Evolutionary conservation across 2,888 invertebrate genomes (phyloP).

Genomic region (Stenodera caucasica): DNA sequence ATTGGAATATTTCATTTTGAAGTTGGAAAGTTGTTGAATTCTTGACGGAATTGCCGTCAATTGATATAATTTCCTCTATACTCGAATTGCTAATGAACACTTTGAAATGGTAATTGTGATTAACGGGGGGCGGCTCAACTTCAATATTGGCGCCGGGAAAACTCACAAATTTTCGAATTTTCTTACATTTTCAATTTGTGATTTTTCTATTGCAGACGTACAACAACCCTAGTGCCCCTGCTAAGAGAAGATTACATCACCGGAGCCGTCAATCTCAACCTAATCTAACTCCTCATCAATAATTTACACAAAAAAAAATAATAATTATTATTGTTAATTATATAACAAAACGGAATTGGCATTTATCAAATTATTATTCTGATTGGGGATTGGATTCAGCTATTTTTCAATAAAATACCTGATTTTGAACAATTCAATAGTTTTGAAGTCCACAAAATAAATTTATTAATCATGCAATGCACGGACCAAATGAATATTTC

Average conservation of each 20-base stretch:
- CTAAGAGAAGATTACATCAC: slow-evolving; percentile 69
- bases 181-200: too few relatives aligned
- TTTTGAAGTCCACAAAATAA: slow-evolving; percentile 6
- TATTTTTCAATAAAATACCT: slow-evolving; percentile 9
- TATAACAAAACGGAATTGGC: slow-evolving; percentile 37
- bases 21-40: too few relatives aligned
- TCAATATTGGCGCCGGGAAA: too few relatives aligned
- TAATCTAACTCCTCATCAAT: slow-evolving; percentile 46
- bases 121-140: too few relatives aligned
- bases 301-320: slow-evolving; percentile 42
- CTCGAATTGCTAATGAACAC: too few relatives aligned
- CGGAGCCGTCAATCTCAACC: slow-evolving; percentile 59
- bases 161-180: too few relatives aligned
- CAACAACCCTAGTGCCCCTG: slow-evolving; percentile 65
- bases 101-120: too few relatives aligned
- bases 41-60: too few relatives aligned
- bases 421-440: background rate
- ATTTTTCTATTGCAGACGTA: slow-evolving; percentile 59
- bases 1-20: too few relatives aligned
- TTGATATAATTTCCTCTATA: too few relatives aligned
- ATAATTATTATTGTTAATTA: too few relatives aligned
- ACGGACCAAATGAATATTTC: slow-evolving; percentile 47
- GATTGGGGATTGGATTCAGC: too few relatives aligned
- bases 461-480: slow-evolving; percentile 37
- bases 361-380: background rate